Base-by-base conservation (phyloP, 1,140 invertebrate genomes). In the Plutomurus gul region DNA sequence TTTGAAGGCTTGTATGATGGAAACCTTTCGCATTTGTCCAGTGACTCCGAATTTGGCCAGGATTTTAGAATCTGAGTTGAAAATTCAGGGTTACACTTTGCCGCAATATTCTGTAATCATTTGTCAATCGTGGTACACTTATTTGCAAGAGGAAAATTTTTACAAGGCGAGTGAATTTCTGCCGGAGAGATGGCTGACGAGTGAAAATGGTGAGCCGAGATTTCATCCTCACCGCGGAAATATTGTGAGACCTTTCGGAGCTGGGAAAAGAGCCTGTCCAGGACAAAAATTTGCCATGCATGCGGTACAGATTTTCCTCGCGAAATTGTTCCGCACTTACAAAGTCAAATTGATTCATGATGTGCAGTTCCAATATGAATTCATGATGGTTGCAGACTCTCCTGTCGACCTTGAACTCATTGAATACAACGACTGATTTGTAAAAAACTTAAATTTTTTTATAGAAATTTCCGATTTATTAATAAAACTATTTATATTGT, bases 171-270 rank as follows among this genome's bases (percentile, higher is more conserved):
- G 89, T 39, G 87, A 92, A 78, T 98, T 92, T 85, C 85, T 89
- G 11, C 96, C 96, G 8, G 94, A 95, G 87, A 89, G 93, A 51
- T 98, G 92, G 96, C 85, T 96, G 16, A 85, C 87, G 18, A 40
- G 84, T 82, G 20, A 74, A 73, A n/a, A 33, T 20, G 56, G 56
- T 1, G 10, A 86, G 13, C 27, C 65, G 60, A 81, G 87, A 91
- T 86, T 77, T 40, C 7, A n/a, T 16, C 82, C 82, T 18, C 82
- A 83, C 46, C 51, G 70, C 1, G 90, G 90, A 0, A 92, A 90
- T 80, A 86, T 96, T n/a, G 90, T 96, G 0, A 90, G 93, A 4
- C 94, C 96, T 0, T 99, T 98, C 87, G 96, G 96, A 1, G 89
- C 91, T 74, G 96, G 96, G 0, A 88, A 90, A 49, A 87, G 93